Conservation (phyloP, 1,140 invertebrate species). For the Magallana gigas region DNA sequence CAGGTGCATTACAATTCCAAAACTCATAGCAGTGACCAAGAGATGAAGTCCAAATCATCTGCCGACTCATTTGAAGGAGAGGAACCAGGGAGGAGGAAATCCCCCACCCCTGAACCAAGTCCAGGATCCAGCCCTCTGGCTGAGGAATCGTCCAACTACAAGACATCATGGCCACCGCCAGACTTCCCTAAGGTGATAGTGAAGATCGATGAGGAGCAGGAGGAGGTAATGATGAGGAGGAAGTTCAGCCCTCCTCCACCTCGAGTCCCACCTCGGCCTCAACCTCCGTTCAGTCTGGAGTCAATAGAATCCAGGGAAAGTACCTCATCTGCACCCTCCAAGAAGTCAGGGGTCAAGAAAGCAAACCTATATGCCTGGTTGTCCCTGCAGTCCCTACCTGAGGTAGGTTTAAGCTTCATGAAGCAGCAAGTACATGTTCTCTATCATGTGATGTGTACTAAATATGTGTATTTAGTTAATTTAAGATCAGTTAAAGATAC, state of each 20-base stretch:
- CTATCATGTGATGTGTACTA: not conserved
- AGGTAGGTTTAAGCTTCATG: constrained; percentile 80
- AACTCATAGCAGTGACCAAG: constrained; percentile 48
- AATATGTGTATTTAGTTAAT: not conserved
- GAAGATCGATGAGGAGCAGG: constrained; percentile 3
- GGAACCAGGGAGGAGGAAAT: constrained; percentile 2
- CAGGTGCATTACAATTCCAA: constrained; percentile 78
- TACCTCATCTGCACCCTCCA: constrained; percentile 11
- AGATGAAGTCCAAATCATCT: constrained; percentile 42
- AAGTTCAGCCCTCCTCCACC: not conserved
- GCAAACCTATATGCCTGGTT: constrained; percentile 97
- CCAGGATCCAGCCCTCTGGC: not conserved
- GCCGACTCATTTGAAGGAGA: constrained; percentile 19
- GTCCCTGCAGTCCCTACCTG: constrained; percentile 95
- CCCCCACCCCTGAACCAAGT: not conserved
- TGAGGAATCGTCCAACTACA: constrained; percentile 21
- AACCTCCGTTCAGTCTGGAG: not conserved
- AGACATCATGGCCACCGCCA: not conserved
- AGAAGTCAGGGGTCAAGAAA: constrained; percentile 85
- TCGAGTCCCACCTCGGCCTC: not conserved
- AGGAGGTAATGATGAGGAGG: constrained; percentile 40
- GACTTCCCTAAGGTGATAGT: constrained; percentile 1
- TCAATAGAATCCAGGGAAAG: constrained; percentile 15
- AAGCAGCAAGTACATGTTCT: too few relatives aligned
- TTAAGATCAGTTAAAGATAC: not conserved